Evolutionary conservation across 2,113 vertebrate genomes (phyloP), one percentile per base, ranked within the genome.

Genomic region (Pteropus alecto): DNA sequence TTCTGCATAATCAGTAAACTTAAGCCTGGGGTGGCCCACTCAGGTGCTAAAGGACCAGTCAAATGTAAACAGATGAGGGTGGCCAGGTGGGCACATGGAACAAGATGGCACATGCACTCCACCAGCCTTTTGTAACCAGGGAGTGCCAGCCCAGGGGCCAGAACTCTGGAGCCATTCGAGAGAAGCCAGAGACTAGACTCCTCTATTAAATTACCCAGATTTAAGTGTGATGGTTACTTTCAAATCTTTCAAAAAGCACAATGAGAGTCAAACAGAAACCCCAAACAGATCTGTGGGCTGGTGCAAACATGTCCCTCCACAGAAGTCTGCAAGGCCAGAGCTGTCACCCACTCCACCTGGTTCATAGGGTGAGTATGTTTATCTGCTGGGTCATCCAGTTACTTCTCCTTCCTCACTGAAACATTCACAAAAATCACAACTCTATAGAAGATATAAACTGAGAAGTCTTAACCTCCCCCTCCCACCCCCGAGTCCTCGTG

Each of bases 51-150:
- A 18, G 43, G 54, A n/a, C 30, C 41, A 67, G 58, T 95, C 58
- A 30, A 2, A 28, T 30, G 26, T 48, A 24, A 60, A 68, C 0
- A 8, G 43, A 26, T 22, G 22, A 60, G 33, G 77, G 48, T 71
- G 46, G 61, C 54, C 11, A 68, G 3, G 21, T 12, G 30, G 90
- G 30, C 3, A 3, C 30, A 22, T 0, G 2, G 35, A 54, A n/a
- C 4, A 0, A 26, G 26, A 48, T 14, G 9, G 70, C 48, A 24
- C 2, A 0, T 5, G 48, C 13, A 18, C 46, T n/a, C 56, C 19
- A 22, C 24, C 19, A n/a, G 38, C 54, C 65, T 13, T 56, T 26
- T 15, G 41, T 70, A 30, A 24, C 22, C 46, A 33, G 46, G 67
- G 65, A 65, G 26, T 18, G 38, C 35, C 24, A 16, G 35, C 38